Base-by-base conservation (phyloP, 2,113 vertebrate species). In the Petrocephalus microphthalmus region DNA sequence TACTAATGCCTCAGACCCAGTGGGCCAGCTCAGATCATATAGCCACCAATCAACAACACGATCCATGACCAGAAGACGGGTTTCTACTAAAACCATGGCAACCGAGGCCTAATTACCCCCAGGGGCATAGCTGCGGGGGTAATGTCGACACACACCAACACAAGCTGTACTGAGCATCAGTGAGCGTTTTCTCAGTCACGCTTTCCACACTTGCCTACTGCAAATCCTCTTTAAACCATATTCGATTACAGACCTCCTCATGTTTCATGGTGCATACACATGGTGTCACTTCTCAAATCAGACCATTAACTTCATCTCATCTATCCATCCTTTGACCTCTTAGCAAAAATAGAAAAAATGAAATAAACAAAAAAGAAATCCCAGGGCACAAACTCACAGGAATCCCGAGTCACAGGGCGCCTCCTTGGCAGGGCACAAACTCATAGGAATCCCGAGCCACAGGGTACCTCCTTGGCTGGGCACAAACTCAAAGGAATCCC, bases 71-170 rank as follows among this genome's bases (percentile, higher is more conserved):
- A 37, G 87, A 19, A 0, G 10, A 51, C 2, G 2, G 20, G 45
- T 60, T 60, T 87, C 60, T n/a, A 33, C 15, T 53, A 67, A 78
- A 78, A 87, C 87, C 87, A 78, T 78, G 67, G 87, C 67, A 87
- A 87, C 87, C 17, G 19, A 15, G 29, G 47, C 20, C 49, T 71
- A 78, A 81, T 78, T 33, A 78, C 47, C 22, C 60, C 86, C 49
- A 67, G 51, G 64, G 37, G 10, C 29, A 60, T 52, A 19, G 19
- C 29, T 42, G 42, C 42, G 54, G 29, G 10, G 56, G 33, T 54
- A 60, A 22, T 20, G 15, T 60, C 11, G 25, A 17, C 84, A 85
- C 0, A 25, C 85, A 60, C 54, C 53, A 60, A n/a, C 29, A 47
- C 20, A 1, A 45, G 53, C 53, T 4, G 45, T 86, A 2, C 20